Percentiles rank a stretch among this genome's conserved stretches.
These are phyloP conservation scores for Pseudococcus viburni DNA, from an alignment of 2,888 invertebrate genomes.

Conservation along the genomic window DNA sequence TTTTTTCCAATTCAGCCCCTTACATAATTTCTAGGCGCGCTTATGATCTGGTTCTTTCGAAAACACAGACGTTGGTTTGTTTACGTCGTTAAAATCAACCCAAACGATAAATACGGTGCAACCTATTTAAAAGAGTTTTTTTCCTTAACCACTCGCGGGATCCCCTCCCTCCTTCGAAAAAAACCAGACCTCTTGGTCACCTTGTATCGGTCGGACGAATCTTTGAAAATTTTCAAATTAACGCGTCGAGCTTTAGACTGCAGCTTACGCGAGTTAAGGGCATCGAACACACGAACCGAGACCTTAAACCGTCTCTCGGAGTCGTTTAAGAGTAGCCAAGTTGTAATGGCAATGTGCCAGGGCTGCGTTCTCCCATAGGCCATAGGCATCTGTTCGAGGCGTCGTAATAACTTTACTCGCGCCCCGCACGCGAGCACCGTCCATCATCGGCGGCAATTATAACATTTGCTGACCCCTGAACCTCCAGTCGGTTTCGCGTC, in stretches of 20 bases:
- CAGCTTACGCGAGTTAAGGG: background rate
- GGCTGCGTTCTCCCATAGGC: slow-evolving; percentile 22
- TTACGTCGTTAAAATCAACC: background rate
- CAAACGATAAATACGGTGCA: background rate
- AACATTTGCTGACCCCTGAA: slow-evolving; percentile 63
- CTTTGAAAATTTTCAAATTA: background rate
- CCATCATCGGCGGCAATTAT: slow-evolving; percentile 56
- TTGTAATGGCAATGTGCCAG: slow-evolving; percentile 44
- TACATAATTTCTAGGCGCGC: no score
- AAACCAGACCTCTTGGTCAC: background rate
- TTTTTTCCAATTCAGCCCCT: no score
- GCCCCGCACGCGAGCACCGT: slow-evolving; percentile 1
- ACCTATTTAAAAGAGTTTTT: background rate
- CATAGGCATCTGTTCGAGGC: slow-evolving; percentile 28
- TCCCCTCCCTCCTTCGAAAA: background rate
- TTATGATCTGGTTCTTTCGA: background rate
- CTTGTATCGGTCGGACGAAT: background rate
- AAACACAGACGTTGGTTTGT: background rate
- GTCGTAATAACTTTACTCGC: slow-evolving; percentile 28
- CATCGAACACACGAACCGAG: background rate
- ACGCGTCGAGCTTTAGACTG: background rate
- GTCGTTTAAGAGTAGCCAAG: slow-evolving; percentile 36
- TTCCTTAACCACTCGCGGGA: background rate
- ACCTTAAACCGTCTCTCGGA: background rate
- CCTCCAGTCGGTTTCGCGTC: background rate